Base-by-base conservation (phyloP, 1,140 invertebrate genomes). In the Steinernema khuongi region DNA sequence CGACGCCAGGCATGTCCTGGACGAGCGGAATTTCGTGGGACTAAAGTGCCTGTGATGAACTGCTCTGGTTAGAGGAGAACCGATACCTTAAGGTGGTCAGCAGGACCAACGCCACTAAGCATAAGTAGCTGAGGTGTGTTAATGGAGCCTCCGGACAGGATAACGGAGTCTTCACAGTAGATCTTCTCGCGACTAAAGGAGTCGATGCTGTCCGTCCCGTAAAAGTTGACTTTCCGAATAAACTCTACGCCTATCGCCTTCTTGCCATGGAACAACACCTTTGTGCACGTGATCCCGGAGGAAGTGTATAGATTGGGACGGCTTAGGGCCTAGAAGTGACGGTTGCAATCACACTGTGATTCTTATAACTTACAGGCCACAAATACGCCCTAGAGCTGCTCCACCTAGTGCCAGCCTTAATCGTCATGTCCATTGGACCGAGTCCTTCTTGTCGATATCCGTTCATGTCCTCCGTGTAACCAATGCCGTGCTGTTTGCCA, bases 51-150 rank as follows among this genome's bases (percentile, higher is more conserved):
- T n/a, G n/a, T n/a, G n/a, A n/a, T n/a, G n/a, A n/a, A n/a, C n/a
- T n/a, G n/a, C n/a, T n/a, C n/a, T n/a, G n/a, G n/a, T n/a, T n/a
- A n/a, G n/a, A n/a, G n/a, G n/a, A n/a, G n/a, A n/a, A n/a, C n/a
- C n/a, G n/a, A 80, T 84, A 85, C 14, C 36, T 67, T 71, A 7
- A 94, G 86, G 83, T 93, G 91, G 44, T 89, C 85, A 28, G 84
- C 88, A 0, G 92, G 92, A 0, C 93, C 93, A 50, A 94, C 88
- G 0, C 93, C 93, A 0, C 92, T 93, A 0, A 94, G 81, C 92
- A 94, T 93, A 67, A 95, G 84, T 32, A 95, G 83, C 77, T 88
- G 88, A 14, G 88, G 88, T 29, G 87, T 85, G 75, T 88, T 88
- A 43, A 89, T 88, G 0, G 88, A 7, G 36, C 36, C 36, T 7